A percentile compares a stretch with the other conserved stretches of the same genome.
These are phyloP conservation scores for Brienomyrus longianalis DNA, from an alignment of 2,113 vertebrate species.

Conservation along the genomic window DNA sequence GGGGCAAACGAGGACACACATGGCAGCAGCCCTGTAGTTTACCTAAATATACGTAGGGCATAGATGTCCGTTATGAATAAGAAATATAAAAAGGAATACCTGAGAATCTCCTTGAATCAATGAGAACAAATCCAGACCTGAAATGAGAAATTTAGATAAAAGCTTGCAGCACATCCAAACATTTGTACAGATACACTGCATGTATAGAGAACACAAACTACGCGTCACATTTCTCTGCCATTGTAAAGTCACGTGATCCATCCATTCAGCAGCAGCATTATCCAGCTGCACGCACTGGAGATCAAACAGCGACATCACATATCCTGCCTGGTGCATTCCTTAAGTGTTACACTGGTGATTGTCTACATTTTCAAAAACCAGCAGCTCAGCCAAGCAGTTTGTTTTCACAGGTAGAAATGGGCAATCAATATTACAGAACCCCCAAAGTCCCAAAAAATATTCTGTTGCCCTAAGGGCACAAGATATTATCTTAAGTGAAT, in stretches of 20 bases:
- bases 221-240: not conserved
- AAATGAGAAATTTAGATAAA: slow-evolving; percentile 33
- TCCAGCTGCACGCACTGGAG: not conserved
- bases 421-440: not conserved
- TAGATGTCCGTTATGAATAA: not conserved
- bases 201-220: not conserved
- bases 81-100: slow-evolving; percentile 55
- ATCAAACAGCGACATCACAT: not conserved
- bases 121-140: slow-evolving; percentile 92
- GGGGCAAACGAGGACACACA: not conserved
- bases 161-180: not conserved
- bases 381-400: not conserved
- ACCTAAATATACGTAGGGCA: not conserved
- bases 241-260: not conserved
- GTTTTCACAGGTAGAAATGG: too few relatives aligned
- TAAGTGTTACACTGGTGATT: not conserved
- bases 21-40: not conserved
- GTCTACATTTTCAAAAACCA: not conserved
- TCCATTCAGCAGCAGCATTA: not conserved
- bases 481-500: not conserved
- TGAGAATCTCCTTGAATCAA: slow-evolving; percentile 89
- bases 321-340: not conserved
- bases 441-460: not conserved
- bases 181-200: not conserved
- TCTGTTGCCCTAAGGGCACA: not conserved